These are phyloP conservation scores for Zaprionus lineosus DNA, from an alignment of 2,888 invertebrate species.

Conservation along the genomic window DNA sequence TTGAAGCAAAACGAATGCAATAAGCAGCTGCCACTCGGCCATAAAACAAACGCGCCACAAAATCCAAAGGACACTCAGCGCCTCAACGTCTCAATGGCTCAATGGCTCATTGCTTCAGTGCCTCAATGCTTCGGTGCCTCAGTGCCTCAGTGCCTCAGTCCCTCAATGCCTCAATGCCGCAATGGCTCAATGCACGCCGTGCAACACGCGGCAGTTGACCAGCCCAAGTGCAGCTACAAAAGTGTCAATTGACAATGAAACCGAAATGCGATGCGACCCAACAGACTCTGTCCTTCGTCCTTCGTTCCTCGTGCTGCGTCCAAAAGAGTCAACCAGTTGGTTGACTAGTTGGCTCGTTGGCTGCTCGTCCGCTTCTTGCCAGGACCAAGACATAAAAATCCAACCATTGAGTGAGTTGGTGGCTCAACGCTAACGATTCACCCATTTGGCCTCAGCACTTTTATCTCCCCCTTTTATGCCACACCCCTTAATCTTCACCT, in stretches of 20 bases:
- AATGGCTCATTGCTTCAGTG: too few relatives aligned
- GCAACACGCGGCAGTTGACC: slow-evolving; percentile 20
- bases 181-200: too few relatives aligned
- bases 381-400: slow-evolving; percentile 51
- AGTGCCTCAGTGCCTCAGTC: too few relatives aligned
- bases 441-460: slow-evolving; percentile 71
- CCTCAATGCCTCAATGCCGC: not conserved
- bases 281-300: too few relatives aligned
- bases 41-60: slow-evolving; percentile 64
- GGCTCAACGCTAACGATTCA: slow-evolving; percentile 67
- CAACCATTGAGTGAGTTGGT: slow-evolving; percentile 45
- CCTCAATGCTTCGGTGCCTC: not conserved
- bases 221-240: slow-evolving; percentile 45
- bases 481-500: too few relatives aligned
- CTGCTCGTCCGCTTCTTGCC: slow-evolving; percentile 6
- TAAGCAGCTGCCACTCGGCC: slow-evolving; percentile 66
- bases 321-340: slow-evolving; percentile 4
- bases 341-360: slow-evolving; percentile 1
- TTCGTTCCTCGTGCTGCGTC: too few relatives aligned
- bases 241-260: slow-evolving; percentile 78
- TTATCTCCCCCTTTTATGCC: slow-evolving; percentile 53
- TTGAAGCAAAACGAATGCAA: slow-evolving; percentile 74
- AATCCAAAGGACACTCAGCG: not conserved
- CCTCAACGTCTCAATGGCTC: not conserved
- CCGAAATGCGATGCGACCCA: slow-evolving; percentile 51